Conservation (phyloP, 1,140 invertebrate species). For the Drosophila kurseongensis region DNA sequence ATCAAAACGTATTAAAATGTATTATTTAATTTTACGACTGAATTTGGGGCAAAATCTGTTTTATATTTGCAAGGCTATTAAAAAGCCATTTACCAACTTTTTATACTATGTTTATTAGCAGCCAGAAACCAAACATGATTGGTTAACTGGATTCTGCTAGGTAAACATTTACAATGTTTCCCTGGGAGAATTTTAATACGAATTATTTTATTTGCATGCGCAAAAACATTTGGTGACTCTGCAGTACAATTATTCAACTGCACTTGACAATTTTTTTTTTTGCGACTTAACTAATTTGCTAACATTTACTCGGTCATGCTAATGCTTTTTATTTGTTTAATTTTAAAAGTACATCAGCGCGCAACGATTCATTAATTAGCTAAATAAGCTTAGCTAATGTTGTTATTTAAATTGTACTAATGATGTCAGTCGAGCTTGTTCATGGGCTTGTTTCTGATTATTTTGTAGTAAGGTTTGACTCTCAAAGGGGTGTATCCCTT, state of each 20-base stretch:
- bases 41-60: slow-evolving; percentile 25
- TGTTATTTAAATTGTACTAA: not conserved
- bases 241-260: slow-evolving; percentile 15
- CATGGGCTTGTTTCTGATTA: not conserved
- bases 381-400: not conserved
- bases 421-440: not conserved
- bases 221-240: not conserved
- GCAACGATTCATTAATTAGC: slow-evolving; percentile 10
- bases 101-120: not conserved
- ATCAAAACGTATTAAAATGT: slow-evolving; percentile 54
- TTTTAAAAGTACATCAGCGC: not conserved
- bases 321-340: not conserved
- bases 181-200: not conserved
- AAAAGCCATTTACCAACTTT: slow-evolving; percentile 7
- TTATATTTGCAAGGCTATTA: slow-evolving; percentile 13
- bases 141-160: slow-evolving; percentile 2
- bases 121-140: not conserved
- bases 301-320: not conserved
- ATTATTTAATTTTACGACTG: slow-evolving; percentile 26
- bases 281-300: slow-evolving; percentile 1
- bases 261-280: slow-evolving; percentile 10
- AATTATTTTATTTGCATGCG: slow-evolving; percentile 13
- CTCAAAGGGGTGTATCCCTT: no score
- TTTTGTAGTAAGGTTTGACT: not conserved
- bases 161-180: not conserved